Evolutionary conservation across 2,888 invertebrate species (phyloP).

Genomic region (Hybos culiciformis): DNA sequence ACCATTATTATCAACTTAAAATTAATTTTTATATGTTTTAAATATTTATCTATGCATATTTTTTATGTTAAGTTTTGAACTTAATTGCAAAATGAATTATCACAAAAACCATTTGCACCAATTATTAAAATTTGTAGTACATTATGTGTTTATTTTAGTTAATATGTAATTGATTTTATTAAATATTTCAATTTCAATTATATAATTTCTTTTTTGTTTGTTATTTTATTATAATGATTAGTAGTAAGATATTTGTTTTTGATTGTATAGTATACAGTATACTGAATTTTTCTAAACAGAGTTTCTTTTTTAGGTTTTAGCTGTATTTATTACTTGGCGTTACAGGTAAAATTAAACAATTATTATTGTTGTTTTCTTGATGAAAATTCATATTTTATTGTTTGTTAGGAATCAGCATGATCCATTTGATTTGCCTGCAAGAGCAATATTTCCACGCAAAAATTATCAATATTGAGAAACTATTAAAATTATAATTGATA

Average conservation of each 20-base stretch:
- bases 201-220: neutral
- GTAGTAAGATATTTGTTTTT: neutral
- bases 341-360: too few species aligned
- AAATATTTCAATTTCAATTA: neutral
- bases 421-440: constrained; percentile 57
- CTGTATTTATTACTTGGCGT: constrained; percentile 63
- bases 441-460: constrained; percentile 51
- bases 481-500: too few species aligned
- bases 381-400: too few species aligned
- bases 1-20: neutral
- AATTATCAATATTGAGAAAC: constrained; percentile 32
- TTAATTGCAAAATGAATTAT: too few species aligned
- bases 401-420: constrained; percentile 70
- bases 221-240: neutral
- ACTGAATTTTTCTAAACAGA: neutral
- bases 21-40: neutral
- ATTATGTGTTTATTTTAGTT: neutral
- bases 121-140: neutral
- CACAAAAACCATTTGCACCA: too few species aligned
- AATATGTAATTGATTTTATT: neutral
- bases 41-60: too few species aligned
- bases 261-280: neutral
- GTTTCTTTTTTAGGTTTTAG: constrained; percentile 52
- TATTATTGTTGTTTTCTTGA: too few species aligned
- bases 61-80: too few species aligned